These are phyloP conservation scores for Papilio elwesi DNA, from an alignment of 2,888 invertebrate genomes.

Conservation along the genomic window DNA sequence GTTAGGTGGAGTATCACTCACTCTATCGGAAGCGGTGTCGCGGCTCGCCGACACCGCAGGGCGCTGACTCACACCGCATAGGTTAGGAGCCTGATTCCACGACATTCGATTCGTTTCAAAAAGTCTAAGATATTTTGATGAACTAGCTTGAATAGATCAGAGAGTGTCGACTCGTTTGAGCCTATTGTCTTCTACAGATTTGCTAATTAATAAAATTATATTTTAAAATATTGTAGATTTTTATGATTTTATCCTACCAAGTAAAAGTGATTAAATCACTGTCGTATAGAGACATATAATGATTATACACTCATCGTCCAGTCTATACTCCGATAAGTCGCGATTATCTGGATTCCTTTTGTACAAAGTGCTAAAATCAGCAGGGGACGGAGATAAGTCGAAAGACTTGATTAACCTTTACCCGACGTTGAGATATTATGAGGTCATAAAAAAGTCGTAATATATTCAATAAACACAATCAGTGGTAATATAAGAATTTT, in stretches of 20 bases:
- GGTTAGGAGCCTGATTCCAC: slow-evolving; percentile 48
- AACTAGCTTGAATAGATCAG: no score
- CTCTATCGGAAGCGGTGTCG: slow-evolving; percentile 74
- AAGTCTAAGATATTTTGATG: no score
- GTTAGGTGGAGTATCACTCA: slow-evolving; percentile 47
- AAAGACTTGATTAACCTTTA: neutral
- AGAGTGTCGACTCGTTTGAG: no score
- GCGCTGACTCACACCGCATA: slow-evolving; percentile 58
- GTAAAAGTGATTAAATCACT: no score
- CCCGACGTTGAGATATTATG: neutral
- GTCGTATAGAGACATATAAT: no score
- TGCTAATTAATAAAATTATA: no score
- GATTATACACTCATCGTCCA: no score
- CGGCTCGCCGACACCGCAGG: slow-evolving; percentile 77
- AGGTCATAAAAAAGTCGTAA: neutral
- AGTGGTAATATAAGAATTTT: neutral
- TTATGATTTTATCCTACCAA: no score
- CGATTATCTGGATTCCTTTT: neutral
- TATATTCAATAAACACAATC: neutral
- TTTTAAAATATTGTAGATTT: no score
- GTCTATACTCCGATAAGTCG: no score
- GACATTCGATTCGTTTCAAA: no score
- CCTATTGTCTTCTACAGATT: no score
- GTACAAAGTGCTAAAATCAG: neutral
- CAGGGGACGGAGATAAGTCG: neutral